Conservation (phyloP, 2,888 invertebrate genomes). For the Acleris literana region DNA sequence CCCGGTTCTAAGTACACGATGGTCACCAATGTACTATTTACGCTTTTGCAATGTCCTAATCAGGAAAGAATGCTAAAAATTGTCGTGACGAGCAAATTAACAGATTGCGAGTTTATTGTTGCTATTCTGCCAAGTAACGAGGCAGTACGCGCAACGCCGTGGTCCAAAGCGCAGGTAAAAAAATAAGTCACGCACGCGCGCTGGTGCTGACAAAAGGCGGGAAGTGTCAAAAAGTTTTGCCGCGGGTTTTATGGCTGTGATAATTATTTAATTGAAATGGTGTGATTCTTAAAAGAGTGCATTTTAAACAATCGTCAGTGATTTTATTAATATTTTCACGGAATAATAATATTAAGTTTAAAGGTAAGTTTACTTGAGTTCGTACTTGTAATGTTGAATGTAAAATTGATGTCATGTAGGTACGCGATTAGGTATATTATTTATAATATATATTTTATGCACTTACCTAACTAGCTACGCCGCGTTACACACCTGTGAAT, state of each 20-base stretch:
- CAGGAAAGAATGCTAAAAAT: slow-evolving; percentile 41
- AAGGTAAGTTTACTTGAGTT: not conserved
- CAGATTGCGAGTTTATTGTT: slow-evolving; percentile 55
- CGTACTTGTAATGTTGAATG: not conserved
- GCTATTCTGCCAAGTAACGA: slow-evolving; percentile 43
- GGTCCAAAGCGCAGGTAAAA: slow-evolving; percentile 66
- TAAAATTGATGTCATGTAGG: no score
- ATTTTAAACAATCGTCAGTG: not conserved
- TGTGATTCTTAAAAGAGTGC: not conserved
- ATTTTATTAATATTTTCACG: not conserved
- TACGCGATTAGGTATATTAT: no score
- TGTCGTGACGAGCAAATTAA: slow-evolving; percentile 55
- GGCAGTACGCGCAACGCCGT: slow-evolving; percentile 64
- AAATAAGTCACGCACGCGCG: slow-evolving; percentile 61
- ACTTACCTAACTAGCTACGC: no score
- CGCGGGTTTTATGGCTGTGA: not conserved
- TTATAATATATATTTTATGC: no score
- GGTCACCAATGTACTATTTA: no score
- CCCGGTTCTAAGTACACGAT: no score
- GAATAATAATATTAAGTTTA: not conserved
- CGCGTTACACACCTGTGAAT: no score
- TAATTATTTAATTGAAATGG: not conserved
- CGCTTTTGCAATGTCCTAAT: not conserved
- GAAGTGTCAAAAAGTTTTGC: slow-evolving; percentile 44
- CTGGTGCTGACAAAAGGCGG: slow-evolving; percentile 48